Conservation (phyloP, 2,797 vertebrate species). For the Tolypeutes matacus region DNA sequence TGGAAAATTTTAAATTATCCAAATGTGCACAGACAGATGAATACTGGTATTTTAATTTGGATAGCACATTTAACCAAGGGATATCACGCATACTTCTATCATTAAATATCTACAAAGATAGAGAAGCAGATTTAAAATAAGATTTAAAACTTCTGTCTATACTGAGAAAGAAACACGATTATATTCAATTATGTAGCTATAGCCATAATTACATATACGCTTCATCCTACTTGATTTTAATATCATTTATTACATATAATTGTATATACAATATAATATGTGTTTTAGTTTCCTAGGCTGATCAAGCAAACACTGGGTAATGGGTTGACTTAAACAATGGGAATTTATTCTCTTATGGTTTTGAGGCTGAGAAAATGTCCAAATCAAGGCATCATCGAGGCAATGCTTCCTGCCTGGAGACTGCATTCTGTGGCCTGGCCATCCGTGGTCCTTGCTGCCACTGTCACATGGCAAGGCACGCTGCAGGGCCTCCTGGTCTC, state of each 20-base stretch:
- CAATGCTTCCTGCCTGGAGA: too few species aligned
- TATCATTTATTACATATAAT: neutral
- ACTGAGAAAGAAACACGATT: neutral
- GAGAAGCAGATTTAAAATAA: conserved; percentile 10
- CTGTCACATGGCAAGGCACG: too few species aligned
- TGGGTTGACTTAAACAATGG: too few species aligned
- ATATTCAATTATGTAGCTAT: conserved; percentile 32
- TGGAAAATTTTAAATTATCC: neutral
- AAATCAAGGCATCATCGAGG: too few species aligned
- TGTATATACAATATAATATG: neutral
- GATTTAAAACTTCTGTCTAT: neutral
- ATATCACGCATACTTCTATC: neutral
- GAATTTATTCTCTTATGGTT: too few species aligned
- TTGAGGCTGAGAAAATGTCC: too few species aligned
- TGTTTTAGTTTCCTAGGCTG: too few species aligned
- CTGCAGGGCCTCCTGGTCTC: too few species aligned
- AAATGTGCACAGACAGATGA: neutral
- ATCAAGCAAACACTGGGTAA: too few species aligned
- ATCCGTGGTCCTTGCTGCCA: too few species aligned
- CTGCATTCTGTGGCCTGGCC: too few species aligned
- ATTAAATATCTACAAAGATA: conserved; percentile 33
- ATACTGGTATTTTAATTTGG: neutral
- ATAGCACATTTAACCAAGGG: neutral
- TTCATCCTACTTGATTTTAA: neutral
- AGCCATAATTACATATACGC: neutral